phyloP scores from a whole-genome alignment of 2,888 invertebrate genomes.

The Heterodera filipjevi region DNA sequence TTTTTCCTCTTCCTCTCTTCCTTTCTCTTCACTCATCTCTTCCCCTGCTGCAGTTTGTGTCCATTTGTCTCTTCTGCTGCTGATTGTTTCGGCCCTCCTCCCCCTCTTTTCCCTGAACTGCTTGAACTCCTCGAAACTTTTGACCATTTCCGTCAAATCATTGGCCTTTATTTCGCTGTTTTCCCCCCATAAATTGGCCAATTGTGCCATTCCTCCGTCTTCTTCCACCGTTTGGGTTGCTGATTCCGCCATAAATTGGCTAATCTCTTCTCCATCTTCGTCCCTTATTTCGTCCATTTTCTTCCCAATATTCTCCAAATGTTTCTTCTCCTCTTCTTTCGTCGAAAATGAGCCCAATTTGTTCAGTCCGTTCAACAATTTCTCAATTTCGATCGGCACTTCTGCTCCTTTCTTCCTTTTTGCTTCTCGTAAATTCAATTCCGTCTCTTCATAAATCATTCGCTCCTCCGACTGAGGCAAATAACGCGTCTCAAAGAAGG shows the following conservation, averaged over 20 bases:
- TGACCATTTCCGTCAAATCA: not conserved
- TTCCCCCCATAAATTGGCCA: not conserved
- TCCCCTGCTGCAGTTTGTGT: slow-evolving; percentile 13
- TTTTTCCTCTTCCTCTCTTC: not conserved
- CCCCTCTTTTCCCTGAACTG: not conserved
- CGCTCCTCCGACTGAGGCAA: slow-evolving; percentile 24
- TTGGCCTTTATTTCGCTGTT: not conserved
- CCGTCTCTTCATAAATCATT: slow-evolving; percentile 17
- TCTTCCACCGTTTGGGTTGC: not conserved
- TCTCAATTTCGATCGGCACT: not conserved
- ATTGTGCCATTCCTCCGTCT: not conserved
- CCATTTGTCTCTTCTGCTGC: not conserved
- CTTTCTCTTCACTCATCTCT: not conserved
- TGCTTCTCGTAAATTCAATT: not conserved
- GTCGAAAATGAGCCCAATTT: slow-evolving; percentile 8
- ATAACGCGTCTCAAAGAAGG: slow-evolving; percentile 26
- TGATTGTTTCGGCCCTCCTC: not conserved
- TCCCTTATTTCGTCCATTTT: not conserved
- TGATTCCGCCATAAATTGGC: slow-evolving; percentile 11
- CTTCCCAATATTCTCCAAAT: not conserved
- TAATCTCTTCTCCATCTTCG: not conserved
- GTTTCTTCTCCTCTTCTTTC: slow-evolving; percentile 1
- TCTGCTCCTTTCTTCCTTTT: not conserved
- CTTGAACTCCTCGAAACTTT: not conserved
- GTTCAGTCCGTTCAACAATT: slow-evolving; percentile 12